phyloP scores from a whole-genome alignment of 2,888 invertebrate genomes.

The Opisthograptis luteolata region DNA sequence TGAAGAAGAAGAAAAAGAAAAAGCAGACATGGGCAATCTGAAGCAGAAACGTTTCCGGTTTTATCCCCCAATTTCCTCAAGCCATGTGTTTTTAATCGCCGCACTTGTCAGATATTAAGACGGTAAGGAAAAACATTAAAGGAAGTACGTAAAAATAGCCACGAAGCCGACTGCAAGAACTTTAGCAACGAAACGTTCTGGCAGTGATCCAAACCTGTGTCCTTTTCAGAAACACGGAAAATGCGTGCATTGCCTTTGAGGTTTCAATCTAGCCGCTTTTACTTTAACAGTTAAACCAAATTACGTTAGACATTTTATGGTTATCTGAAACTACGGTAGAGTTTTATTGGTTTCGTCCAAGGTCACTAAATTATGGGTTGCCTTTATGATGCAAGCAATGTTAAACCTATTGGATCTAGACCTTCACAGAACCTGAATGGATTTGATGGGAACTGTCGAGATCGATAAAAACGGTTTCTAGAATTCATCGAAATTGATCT shows the following conservation, averaged over 20 bases:
- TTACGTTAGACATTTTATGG: constrained; percentile 15
- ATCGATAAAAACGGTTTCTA: too few species aligned
- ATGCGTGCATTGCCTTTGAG: constrained; percentile 32
- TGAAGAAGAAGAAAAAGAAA: not conserved
- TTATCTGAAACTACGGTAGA: not conserved
- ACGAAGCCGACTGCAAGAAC: constrained; percentile 27
- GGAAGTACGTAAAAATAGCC: constrained; percentile 24
- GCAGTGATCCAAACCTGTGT: constrained; percentile 36
- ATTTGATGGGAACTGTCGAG: too few species aligned
- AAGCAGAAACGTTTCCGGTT: not conserved
- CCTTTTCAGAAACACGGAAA: constrained; percentile 31
- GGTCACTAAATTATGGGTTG: not conserved
- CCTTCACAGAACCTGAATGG: too few species aligned
- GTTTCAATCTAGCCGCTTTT: constrained; percentile 30
- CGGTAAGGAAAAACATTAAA: constrained; percentile 21
- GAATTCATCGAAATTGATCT: too few species aligned
- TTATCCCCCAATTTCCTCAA: constrained; percentile 8
- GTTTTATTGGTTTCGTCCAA: not conserved
- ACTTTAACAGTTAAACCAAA: constrained; percentile 15
- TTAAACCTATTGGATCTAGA: too few species aligned
- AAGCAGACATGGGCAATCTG: not conserved
- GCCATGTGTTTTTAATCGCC: constrained; percentile 24
- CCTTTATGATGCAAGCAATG: not conserved
- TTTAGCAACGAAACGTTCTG: constrained; percentile 27
- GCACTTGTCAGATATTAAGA: constrained; percentile 25